Evolutionary conservation across 2,888 invertebrate genomes (phyloP), one percentile per base, ranked within the genome.

Genomic region (Synanthedon myopaeformis): DNA sequence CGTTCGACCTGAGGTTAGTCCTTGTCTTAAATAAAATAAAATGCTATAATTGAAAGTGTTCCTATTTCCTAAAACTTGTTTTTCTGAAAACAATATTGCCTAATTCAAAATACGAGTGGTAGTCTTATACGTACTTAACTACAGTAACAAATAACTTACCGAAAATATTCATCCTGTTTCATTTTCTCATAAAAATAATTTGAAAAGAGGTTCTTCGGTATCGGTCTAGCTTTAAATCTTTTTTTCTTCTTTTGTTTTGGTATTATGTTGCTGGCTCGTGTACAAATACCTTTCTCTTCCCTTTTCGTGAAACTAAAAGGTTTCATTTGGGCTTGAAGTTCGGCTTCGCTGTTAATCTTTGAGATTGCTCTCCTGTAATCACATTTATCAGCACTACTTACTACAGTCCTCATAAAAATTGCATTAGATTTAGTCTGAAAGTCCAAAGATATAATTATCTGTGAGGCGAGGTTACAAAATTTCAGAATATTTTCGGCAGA

Each of bases 91-190:
- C 28, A 6, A 8, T 28, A 8, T 28, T 28, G 35, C 10, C 35
- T 35, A 35, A 35, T 35, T 35, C 10, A 10, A 35, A 35, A 35
- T 8, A 35, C 28, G 28, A 6, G 6, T 28, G 6, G 28, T 28
- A 28, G 28, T 28, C 28, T 2, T 28, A 28, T n/a, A n/a, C n/a
- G n/a, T 6, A 28, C 5, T 2, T 28, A 28, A 5, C 1, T 28
- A 28, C 6, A 1, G 6, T 28, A 28, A 6, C 6, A 35, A 8
- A 35, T 35, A 10, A 35, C 35, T 65, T 64, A 92, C 92, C 92
- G 89, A 72, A 91, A 92, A 76, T 91, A 93, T 59, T 92, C 92
- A 62, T 93, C 91, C 67, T 93, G 92, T 59, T 91, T 89, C 88
- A 91, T 91, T 69, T 91, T 92, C 58, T 91, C 90, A 59, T 92